These are phyloP conservation scores for Caenorhabditis sp. DNA, from an alignment of 2,888 invertebrate species.

Conservation along the genomic window DNA sequence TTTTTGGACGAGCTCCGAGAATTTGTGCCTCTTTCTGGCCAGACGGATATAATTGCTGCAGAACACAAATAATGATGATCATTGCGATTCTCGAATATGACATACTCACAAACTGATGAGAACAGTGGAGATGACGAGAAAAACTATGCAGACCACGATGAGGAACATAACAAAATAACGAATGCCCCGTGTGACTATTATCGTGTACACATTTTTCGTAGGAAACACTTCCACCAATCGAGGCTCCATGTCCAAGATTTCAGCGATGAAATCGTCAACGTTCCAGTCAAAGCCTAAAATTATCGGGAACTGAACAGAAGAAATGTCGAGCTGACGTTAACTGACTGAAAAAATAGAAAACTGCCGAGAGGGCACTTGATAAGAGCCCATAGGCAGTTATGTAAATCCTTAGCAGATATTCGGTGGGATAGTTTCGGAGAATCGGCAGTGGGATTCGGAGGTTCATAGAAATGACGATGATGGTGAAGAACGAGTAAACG, in stretches of 20 bases:
- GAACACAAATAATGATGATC: neutral
- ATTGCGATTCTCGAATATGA: neutral
- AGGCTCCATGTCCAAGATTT: neutral
- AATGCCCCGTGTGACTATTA: neutral
- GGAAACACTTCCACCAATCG: neutral
- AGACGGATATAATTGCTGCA: conserved; percentile 3
- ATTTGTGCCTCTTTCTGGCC: neutral
- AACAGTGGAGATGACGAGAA: neutral
- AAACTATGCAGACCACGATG: neutral
- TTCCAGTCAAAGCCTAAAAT: conserved; percentile 13
- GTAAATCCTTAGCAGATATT: neutral
- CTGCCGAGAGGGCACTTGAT: neutral
- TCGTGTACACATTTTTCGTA: neutral
- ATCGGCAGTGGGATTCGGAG: neutral
- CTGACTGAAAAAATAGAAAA: too few species aligned
- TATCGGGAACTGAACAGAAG: neutral
- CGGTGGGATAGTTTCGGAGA: neutral
- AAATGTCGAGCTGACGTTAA: neutral
- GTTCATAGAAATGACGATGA: neutral
- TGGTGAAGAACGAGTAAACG: conserved; percentile 8
- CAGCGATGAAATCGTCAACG: neutral
- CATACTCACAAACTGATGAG: neutral
- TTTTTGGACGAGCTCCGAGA: neutral
- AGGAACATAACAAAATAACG: neutral
- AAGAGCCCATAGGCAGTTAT: too few species aligned